Evolutionary conservation across 2,113 vertebrate genomes (phyloP), one percentile per base, ranked within the genome.

Genomic region (Cavia porcellus): DNA sequence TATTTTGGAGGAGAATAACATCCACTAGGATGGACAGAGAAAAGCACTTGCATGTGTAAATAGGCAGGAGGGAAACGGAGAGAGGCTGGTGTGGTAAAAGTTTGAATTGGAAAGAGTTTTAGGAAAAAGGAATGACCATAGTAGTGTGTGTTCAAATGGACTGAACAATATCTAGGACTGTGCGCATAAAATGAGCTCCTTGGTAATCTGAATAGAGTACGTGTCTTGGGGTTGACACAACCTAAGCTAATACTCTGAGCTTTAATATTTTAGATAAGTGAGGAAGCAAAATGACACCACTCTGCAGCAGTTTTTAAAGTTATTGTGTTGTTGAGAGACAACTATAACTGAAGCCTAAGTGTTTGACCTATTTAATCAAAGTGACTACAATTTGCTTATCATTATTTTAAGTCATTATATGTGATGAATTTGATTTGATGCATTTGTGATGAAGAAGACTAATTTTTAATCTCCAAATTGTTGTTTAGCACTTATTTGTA

Each of bases 371-470:
- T 28, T 47, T 47, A 32, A 70, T 77, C 11, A 9, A 85, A 92
- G 62, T 88, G 42, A 72, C 32, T 11, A 0, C 64, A 52, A 38
- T 61, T 74, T 92, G 32, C 42, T 87, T 66, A 19, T 32, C 22
- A 81, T 15, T 70, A 50, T 66, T 70, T 50, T 68, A 47, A 42
- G 28, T 47, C 55, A 50, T 42, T 12, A 25, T 50, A 55, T 35
- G 9, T 42, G 32, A 79, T 55, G 24, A 64, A 55, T 96, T 82
- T 81, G 64, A 68, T 94, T 62, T 77, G 72, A n/a, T 89, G 52
- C 22, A 24, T 42, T 3, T 59, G 19, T 93, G 61, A n/a, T 80
- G 45, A 81, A 79, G 59, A 94, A 92, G 84, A 45, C 42, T 52
- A 82, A 77, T 64, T 88, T n/a, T 24, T 82, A 70, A 94, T 74